Evolutionary conservation across 2,888 invertebrate genomes (phyloP), one percentile per base, ranked within the genome.

Genomic region (Polymixis flavicincta): DNA sequence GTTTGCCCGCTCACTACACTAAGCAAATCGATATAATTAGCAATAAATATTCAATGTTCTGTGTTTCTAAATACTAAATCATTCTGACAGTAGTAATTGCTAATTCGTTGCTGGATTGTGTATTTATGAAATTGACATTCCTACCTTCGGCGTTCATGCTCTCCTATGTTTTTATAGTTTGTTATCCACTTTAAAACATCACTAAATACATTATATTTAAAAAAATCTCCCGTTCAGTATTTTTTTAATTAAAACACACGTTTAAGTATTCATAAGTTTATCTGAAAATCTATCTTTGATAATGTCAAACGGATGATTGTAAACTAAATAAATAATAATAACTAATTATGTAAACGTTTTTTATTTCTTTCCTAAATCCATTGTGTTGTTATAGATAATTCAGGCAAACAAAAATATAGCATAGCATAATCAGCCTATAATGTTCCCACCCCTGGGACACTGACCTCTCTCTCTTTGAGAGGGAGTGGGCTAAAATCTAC

Each of bases 281-380:
- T 63, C 14, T 32, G 13, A 63, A 69, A 72, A 61, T 42, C 1
- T 71, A 74, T 59, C 1, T 60, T 63, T 48, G 65, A 55, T 57
- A 60, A 74, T 74, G 61, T 52, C 54, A 71, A 64, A 82, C 63
- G 14, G 66, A 70, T 84, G 70, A n/a, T 80, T 80, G 42, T 25
- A 59, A 67, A 48, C 45, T 71, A 80, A 82, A 82, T 82, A 82
- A 82, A 84, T 80, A 80, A 74, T 63, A 83, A 52, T 32, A 64
- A 81, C 67, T 65, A 68, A 68, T 69, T 52, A 3, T 71, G 65
- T 67, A 48, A 17, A 45, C 19, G 54, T 61, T 25, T 81, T 81
- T 83, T 55, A 67, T 79, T 83, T 50, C 4, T 69, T 32, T 37
- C 25, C 1, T 66, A 57, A 54, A 59, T 78, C 1, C 42, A 45